phyloP scores from a whole-genome alignment of 1,140 invertebrate genomes.

The Anadara kagoshimensis region DNA sequence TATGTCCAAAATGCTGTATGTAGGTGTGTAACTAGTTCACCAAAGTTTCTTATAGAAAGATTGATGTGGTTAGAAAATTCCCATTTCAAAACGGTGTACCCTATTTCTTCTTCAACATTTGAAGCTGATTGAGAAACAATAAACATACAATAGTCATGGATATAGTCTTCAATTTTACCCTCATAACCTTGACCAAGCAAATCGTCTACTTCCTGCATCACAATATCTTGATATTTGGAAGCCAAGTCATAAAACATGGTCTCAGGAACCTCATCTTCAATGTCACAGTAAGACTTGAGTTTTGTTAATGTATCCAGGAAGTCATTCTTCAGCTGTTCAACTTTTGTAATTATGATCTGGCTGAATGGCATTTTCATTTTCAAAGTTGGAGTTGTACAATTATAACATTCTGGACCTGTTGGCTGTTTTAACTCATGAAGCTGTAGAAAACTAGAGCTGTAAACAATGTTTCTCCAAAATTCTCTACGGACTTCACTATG shows the following conservation, averaged over 20 bases:
- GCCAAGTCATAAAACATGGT: conserved; percentile 12
- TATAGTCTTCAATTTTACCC: conserved; percentile 22
- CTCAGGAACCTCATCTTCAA: conserved; percentile 27
- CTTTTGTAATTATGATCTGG: conserved; percentile 12
- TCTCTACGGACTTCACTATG: background rate
- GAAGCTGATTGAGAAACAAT: background rate
- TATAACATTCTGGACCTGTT: conserved; percentile 40
- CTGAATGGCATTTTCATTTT: conserved; percentile 34
- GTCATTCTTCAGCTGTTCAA: conserved; percentile 16
- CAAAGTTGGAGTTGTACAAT: background rate
- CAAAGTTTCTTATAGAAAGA: background rate
- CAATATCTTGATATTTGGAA: conserved; percentile 21
- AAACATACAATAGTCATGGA: conserved; percentile 29
- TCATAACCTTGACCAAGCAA: conserved; percentile 12
- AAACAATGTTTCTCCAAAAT: conserved; percentile 30
- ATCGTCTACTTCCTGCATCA: conserved; percentile 17
- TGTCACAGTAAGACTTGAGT: conserved; percentile 18
- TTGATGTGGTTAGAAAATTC: background rate
- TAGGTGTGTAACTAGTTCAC: conserved; percentile 8
- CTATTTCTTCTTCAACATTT: background rate
- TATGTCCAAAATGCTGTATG: conserved; percentile 32
- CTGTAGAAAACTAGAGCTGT: too few relatives aligned
- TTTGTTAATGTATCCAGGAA: conserved; percentile 29
- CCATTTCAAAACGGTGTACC: conserved; percentile 17
- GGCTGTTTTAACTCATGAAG: background rate